These are phyloP conservation scores for Engraulis encrasicolus DNA, from an alignment of 2,113 vertebrate genomes.

Conservation along the genomic window DNA sequence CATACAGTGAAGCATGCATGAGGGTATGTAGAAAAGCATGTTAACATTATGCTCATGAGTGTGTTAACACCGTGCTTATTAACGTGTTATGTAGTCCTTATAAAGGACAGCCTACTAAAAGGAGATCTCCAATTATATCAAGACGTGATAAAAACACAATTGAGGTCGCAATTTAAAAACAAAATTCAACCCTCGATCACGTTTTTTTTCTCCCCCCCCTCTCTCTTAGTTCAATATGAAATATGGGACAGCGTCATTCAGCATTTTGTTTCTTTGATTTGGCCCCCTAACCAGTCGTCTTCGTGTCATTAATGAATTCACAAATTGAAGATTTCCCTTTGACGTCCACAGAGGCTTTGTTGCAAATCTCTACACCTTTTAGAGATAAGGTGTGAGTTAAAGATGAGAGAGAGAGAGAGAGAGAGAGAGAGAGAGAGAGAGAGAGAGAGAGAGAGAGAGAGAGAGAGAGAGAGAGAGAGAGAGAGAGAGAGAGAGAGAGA, in stretches of 20 bases:
- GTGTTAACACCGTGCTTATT: conserved; percentile 15
- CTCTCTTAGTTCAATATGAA: conserved; percentile 13
- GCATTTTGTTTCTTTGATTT: conserved; percentile 11
- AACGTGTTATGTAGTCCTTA: conserved; percentile 35
- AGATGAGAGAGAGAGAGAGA: conserved; percentile 19
- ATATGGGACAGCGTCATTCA: neutral
- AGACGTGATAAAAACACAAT: neutral
- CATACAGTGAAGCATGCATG: conserved; percentile 15
- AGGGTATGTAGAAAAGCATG: neutral
- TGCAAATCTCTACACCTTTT: neutral
- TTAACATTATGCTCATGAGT: conserved; percentile 16
- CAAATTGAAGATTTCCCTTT: conserved; percentile 5
- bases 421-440: conserved; percentile 18
- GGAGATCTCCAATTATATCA: conserved; percentile 11
- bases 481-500: conserved; percentile 22
- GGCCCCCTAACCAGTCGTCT: neutral
- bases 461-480: conserved; percentile 9
- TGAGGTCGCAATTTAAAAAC: neutral
- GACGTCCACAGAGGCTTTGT: neutral
- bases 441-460: conserved; percentile 7
- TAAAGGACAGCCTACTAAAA: conserved; percentile 30
- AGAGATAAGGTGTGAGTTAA: no score
- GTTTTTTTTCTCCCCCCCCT: no score
- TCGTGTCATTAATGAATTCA: neutral
- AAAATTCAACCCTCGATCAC: neutral